These are phyloP conservation scores for Macrostomum cliftonense DNA, from an alignment of 2,888 invertebrate genomes.

Conservation along the genomic window DNA sequence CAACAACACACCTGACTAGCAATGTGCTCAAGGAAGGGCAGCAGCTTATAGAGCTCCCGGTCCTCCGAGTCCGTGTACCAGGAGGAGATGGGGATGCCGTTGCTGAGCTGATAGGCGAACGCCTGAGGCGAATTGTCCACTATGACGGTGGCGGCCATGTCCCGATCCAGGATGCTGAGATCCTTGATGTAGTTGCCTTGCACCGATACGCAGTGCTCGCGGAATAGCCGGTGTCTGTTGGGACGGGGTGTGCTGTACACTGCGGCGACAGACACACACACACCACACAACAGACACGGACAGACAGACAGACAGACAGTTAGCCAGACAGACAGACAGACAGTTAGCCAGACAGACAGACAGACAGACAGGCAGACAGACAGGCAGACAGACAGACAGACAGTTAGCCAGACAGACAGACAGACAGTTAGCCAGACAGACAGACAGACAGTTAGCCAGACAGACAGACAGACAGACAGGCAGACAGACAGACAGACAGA, in stretches of 20 bases:
- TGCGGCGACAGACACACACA: too few relatives aligned
- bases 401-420: too few relatives aligned
- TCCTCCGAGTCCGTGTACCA: slow-evolving; percentile 82
- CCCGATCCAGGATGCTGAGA: slow-evolving; percentile 70
- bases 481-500: too few relatives aligned
- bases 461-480: too few relatives aligned
- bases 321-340: too few relatives aligned
- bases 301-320: too few relatives aligned
- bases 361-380: background rate
- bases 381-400: too few relatives aligned
- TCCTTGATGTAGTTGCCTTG: slow-evolving; percentile 92
- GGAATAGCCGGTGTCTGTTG: slow-evolving; percentile 57
- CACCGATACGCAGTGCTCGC: slow-evolving; percentile 82
- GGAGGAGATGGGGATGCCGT: slow-evolving; percentile 87
- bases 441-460: too few relatives aligned
- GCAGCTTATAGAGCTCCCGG: slow-evolving; percentile 65
- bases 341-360: too few relatives aligned
- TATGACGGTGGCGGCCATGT: slow-evolving; percentile 66
- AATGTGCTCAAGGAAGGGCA: slow-evolving; percentile 72
- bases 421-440: too few relatives aligned
- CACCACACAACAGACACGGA: too few relatives aligned
- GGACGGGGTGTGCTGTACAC: too few relatives aligned
- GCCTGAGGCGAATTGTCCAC: slow-evolving; percentile 76
- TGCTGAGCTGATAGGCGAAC: slow-evolving; percentile 68
- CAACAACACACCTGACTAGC: slow-evolving; percentile 51